A percentile compares a stretch with the other conserved stretches of the same genome.
These are phyloP conservation scores for Ophioninae sp. DNA, from an alignment of 2,888 invertebrate species.

Conservation along the genomic window DNA sequence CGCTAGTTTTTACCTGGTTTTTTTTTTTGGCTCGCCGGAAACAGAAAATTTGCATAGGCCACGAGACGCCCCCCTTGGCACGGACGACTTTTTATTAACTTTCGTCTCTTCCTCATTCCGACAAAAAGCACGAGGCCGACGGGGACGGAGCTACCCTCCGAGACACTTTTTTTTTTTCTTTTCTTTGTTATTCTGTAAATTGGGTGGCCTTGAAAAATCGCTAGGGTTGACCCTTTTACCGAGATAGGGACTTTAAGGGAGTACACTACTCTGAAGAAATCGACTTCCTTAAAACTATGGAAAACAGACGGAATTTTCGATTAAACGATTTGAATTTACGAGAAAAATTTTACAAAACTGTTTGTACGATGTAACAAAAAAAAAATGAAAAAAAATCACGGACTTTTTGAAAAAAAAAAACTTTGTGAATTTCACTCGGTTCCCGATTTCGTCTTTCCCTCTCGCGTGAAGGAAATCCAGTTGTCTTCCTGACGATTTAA, in stretches of 20 bases:
- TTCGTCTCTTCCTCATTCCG: constrained; percentile 45
- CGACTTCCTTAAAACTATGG: constrained; percentile 18
- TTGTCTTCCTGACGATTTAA: constrained; percentile 56
- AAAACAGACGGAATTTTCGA: constrained; percentile 21
- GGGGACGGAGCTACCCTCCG: constrained; percentile 20
- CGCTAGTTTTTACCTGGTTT: no score
- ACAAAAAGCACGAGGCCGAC: constrained; percentile 39
- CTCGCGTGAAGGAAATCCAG: constrained; percentile 42
- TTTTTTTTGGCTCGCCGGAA: constrained; percentile 37
- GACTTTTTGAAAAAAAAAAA: constrained; percentile 46
- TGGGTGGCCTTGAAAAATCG: no score
- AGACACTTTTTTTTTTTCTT: no score
- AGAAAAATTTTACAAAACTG: constrained; percentile 48
- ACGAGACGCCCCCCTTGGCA: constrained; percentile 46
- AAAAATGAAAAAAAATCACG: constrained; percentile 36
- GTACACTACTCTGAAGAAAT: not conserved
- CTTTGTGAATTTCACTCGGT: constrained; percentile 4
- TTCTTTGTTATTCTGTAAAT: no score
- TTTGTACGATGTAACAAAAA: constrained; percentile 13
- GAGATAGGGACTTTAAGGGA: no score
- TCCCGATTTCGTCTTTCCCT: constrained; percentile 17
- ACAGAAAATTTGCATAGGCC: constrained; percentile 61
- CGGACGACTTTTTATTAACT: constrained; percentile 60
- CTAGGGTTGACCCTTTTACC: no score
- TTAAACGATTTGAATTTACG: constrained; percentile 8